Evolutionary conservation across 2,113 vertebrate genomes (phyloP).

Genomic region (Isurus oxyrinchus): DNA sequence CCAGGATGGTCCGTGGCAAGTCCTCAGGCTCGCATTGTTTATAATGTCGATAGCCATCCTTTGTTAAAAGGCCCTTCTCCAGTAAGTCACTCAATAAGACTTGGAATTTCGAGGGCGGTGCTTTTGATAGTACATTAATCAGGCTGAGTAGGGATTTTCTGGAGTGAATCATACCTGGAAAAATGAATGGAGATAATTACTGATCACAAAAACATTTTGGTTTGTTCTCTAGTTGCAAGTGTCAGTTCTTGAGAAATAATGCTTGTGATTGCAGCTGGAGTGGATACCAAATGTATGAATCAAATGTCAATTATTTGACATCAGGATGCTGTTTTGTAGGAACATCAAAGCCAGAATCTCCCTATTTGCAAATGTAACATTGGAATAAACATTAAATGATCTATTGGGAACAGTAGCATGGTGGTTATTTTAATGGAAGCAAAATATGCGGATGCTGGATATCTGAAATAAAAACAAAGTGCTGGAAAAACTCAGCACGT

Average conservation of each 20-base stretch:
- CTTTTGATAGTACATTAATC: slow-evolving; percentile 7
- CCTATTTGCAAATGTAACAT: neutral
- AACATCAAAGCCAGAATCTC: neutral
- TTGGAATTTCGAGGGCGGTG: slow-evolving; percentile 21
- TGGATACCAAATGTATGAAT: neutral
- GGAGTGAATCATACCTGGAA: slow-evolving; percentile 27
- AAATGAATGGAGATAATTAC: neutral
- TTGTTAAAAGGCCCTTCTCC: slow-evolving; percentile 25
- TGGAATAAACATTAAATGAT: neutral
- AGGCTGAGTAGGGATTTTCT: slow-evolving; percentile 10
- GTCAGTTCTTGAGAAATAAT: neutral
- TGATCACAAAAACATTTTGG: neutral
- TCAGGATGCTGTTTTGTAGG: neutral
- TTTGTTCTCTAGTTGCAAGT: neutral
- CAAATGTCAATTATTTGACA: neutral
- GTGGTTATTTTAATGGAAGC: too few relatives aligned
- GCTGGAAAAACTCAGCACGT: too few relatives aligned
- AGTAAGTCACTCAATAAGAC: neutral
- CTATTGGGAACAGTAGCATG: too few relatives aligned
- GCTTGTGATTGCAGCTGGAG: neutral
- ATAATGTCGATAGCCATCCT: slow-evolving; percentile 3
- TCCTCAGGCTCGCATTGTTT: slow-evolving; percentile 2
- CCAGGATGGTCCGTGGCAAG: neutral
- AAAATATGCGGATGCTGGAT: too few relatives aligned
- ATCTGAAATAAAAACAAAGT: too few relatives aligned